Base-by-base conservation (phyloP, 2,888 invertebrate species). In the Leptodirus hochenwartii region DNA sequence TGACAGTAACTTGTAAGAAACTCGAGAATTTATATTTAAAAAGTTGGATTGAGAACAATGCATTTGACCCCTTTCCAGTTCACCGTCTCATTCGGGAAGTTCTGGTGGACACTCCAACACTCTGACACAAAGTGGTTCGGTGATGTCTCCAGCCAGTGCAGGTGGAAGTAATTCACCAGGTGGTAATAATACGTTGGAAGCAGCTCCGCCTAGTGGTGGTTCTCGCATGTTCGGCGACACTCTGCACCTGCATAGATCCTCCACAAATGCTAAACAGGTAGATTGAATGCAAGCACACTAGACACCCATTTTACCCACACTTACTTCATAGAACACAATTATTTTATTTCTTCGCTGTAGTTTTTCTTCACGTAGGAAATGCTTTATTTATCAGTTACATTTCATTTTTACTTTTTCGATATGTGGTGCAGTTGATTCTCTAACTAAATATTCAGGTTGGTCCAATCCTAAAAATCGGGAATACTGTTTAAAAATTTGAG, bases 221-320 rank as follows among this genome's bases (percentile, higher is more conserved):
- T n/a, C n/a, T 4, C 65, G 76, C 47, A 76, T 76, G 75, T 77
- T 77, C 43, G 76, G 76, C 16, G 76, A 77, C 44, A 76, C 75
- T 2, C 50, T 65, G 33, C 52, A 54, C 43, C 52, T 59, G 43
- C 60, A 59, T 42, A 55, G 64, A 45, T 62, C 62, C 40, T 60
- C 51, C 34, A 54, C 53, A 50, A 58, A 55, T 41, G 55, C 56
- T 49, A 58, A 56, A 45, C 57, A 58, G 56, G 57, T 58, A 56
- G 53, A 27, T 33, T 20, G 20, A 8, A 8, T 20, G 20, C 20
- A n/a, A 20, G n/a, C 20, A 20, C 8, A 20, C 8, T 20, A 8
- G 20, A 8, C 20, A 8, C 20, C 20, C n/a, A 8, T 8, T 20
- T 20, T 20, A n/a, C n/a, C 20, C 20, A 20, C 8, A 8, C 20